These are phyloP conservation scores for Clytia hemisphaerica DNA, from an alignment of 30 jellyfish, hydroid and myxozoan species.

Conservation along the genomic window DNA sequence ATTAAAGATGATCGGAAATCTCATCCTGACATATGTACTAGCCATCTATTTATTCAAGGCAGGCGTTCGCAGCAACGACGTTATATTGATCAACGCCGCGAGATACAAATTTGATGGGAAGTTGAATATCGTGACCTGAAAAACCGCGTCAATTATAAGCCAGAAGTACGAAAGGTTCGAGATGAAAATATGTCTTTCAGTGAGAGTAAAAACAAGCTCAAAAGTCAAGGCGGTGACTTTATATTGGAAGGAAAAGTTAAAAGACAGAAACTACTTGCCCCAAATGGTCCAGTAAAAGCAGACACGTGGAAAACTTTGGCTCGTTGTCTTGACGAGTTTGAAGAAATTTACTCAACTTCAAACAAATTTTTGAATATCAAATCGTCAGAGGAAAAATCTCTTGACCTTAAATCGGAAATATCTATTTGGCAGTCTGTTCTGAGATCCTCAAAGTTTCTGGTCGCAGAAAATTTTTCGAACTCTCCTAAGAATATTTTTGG, in stretches of 20 bases:
- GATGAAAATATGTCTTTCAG: background rate
- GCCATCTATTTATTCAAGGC: background rate
- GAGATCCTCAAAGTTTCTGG: no score
- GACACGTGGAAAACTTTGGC: background rate
- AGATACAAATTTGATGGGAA: background rate
- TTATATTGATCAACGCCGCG: background rate
- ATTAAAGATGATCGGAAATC: background rate
- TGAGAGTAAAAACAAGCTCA: background rate
- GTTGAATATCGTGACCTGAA: background rate
- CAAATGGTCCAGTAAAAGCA: background rate
- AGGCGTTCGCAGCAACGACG: background rate
- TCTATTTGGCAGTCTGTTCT: no score
- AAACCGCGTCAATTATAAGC: background rate
- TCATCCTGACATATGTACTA: background rate
- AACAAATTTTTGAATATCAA: no score
- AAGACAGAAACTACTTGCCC: background rate
- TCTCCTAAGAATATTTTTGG: no score
- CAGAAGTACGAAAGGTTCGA: background rate
- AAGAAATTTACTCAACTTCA: background rate
- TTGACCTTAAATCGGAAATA: no score
- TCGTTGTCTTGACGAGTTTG: slow-evolving; percentile 6
- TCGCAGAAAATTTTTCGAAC: no score
- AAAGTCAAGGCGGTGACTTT: slow-evolving; percentile 12
- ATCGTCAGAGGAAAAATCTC: no score
- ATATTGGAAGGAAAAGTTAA: background rate